Base-by-base conservation (phyloP, 2,113 vertebrate genomes). In the Todiramphus chloris region DNA sequence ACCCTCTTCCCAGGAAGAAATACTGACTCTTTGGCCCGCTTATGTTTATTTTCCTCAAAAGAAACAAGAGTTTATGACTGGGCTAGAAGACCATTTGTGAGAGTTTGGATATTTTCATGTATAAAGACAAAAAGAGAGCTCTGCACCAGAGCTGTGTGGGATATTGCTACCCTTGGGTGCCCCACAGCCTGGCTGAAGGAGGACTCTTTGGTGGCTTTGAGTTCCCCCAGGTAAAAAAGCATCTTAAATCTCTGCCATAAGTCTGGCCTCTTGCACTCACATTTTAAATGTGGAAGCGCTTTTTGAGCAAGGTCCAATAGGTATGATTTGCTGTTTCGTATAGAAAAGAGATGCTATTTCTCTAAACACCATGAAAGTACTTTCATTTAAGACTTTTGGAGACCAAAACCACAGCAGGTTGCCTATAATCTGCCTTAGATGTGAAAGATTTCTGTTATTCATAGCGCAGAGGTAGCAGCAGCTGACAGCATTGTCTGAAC, bases 361-460 rank as follows among this genome's bases (percentile, higher is more conserved):
- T 96, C 96, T 94, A 96, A 97, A 95, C 81, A 94, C 89, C 67
- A 18, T 27, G 10, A 91, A 95, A 97, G 69, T 87, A 73, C 91
- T 89, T 66, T 69, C 66, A 76, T 92, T 94, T 94, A 76, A 87
- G 91, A 73, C 91, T 94, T 95, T 6, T 69, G 69, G 88, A 95
- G 92, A 41, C 80, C 91, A 85, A 96, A 93, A 91, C 77, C 87
- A 25, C 96, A 95, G 96, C 96, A 33, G 95, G 96, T 63, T 76
- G 91, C 89, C 91, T 85, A 8, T 96, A 96, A 96, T 92, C 94
- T 91, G 89, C 81, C 95, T 94, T 23, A 69, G 18, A 91, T 63
- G 63, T 24, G 96, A 87, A 53, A 87, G 92, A 87, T 96, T 94
- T 96, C 77, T 82, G 83, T 89, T 95, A 94, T 94, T 95, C 94